These are phyloP conservation scores for Esox niger DNA, from an alignment of 2,113 vertebrate genomes.

Conservation along the genomic window DNA sequence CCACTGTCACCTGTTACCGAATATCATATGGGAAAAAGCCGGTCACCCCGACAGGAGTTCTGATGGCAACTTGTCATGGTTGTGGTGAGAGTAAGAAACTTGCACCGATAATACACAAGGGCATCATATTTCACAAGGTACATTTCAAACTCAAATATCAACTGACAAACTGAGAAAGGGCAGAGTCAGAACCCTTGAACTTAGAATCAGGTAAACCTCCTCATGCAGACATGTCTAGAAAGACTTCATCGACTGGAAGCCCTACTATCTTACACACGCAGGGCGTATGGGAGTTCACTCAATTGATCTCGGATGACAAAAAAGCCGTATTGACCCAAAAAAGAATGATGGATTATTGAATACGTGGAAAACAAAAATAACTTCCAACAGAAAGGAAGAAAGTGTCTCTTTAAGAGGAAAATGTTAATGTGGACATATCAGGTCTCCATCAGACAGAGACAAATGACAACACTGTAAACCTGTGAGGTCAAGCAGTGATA, in stretches of 20 bases:
- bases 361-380: not conserved
- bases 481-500: conserved; percentile 2
- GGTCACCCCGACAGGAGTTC: conserved; percentile 3
- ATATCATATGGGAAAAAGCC: not conserved
- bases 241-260: not conserved
- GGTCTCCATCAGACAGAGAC: conserved; percentile 5
- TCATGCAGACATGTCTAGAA: not conserved
- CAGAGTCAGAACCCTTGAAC: conserved; percentile 3
- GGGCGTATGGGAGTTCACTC: not conserved
- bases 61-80: not conserved
- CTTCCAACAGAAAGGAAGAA: not conserved
- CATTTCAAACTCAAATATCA: conserved; percentile 25
- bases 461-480: conserved; percentile 6
- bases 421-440: not conserved
- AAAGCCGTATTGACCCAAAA: not conserved
- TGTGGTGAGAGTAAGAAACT: not conserved
- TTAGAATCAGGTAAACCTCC: conserved; percentile 15
- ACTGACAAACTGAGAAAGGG: conserved; percentile 10
- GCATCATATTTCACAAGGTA: not conserved
- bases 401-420: not conserved
- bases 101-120: conserved; percentile 3
- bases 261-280: not conserved
- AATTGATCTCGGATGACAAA: not conserved
- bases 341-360: not conserved
- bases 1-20: not conserved